Conservation (phyloP, 1,140 invertebrate species). For the Rhagoletis zephyria region DNA sequence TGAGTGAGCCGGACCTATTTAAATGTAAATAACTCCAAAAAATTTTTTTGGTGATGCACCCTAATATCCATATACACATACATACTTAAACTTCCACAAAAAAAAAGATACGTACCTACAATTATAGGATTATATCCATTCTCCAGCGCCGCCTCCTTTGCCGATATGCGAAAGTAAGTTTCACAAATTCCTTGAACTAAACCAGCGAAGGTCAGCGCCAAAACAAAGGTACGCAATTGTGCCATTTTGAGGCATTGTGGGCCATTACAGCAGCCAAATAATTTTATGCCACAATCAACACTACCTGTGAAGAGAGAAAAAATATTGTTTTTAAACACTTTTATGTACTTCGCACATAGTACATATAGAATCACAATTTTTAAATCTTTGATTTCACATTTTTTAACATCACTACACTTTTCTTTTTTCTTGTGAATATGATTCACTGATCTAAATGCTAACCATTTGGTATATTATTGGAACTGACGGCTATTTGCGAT, state of each 20-base stretch:
- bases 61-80: too few relatives aligned
- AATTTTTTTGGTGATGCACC: too few relatives aligned
- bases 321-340: not conserved
- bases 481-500: slow-evolving; percentile 69
- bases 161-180: slow-evolving; percentile 76
- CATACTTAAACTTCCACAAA: not conserved
- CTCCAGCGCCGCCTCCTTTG: slow-evolving; percentile 75
- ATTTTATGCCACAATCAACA: slow-evolving; percentile 78
- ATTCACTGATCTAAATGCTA: not conserved
- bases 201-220: slow-evolving; percentile 75
- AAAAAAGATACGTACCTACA: slow-evolving; percentile 73
- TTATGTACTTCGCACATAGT: not conserved
- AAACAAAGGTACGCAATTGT: slow-evolving; percentile 75
- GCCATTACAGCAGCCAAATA: slow-evolving; percentile 75
- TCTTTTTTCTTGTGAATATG: not conserved
- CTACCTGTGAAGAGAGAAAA: slow-evolving; percentile 67
- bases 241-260: slow-evolving; percentile 77
- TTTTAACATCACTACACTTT: too few relatives aligned
- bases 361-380: too few relatives aligned
- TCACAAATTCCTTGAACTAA: slow-evolving; percentile 75
- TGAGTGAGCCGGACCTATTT: too few relatives aligned
- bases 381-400: too few relatives aligned
- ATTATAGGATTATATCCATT: slow-evolving; percentile 74
- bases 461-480: slow-evolving; percentile 69
- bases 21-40: too few relatives aligned